phyloP scores from a whole-genome alignment of 2,888 invertebrate species.

The Malachius bipustulatus region DNA sequence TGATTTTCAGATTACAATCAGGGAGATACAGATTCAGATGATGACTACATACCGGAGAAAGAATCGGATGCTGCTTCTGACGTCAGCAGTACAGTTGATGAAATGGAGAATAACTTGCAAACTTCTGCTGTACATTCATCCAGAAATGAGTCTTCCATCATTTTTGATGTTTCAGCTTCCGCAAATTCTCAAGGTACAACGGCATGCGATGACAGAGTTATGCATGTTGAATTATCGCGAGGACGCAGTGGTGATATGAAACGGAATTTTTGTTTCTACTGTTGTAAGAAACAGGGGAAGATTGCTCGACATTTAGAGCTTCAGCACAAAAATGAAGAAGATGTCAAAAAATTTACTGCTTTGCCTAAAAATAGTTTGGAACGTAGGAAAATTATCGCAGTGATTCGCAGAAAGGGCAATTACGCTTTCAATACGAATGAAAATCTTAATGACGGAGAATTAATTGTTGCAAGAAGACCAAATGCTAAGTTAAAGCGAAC shows the following conservation, averaged over 20 bases:
- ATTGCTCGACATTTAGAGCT: constrained; percentile 4
- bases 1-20: no score
- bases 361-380: constrained; percentile 9
- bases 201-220: not conserved
- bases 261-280: constrained; percentile 1
- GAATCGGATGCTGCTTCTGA: no score
- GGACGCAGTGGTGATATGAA: not conserved
- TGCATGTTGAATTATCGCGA: not conserved
- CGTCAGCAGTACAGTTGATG: no score
- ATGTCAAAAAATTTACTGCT: not conserved
- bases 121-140: no score
- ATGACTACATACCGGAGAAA: no score
- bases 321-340: not conserved
- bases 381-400: constrained; percentile 12
- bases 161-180: no score
- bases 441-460: constrained; percentile 16
- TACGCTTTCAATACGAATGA: constrained; percentile 17
- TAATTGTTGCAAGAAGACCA: constrained; percentile 19
- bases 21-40: no score
- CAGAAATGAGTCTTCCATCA: no score
- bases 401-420: constrained; percentile 18
- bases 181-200: not conserved
- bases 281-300: constrained; percentile 3
- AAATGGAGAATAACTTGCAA: no score
- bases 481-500: constrained; percentile 8